These are phyloP conservation scores for Peromyscus nudipes DNA, from an alignment of 2,797 vertebrate species.

Conservation along the genomic window DNA sequence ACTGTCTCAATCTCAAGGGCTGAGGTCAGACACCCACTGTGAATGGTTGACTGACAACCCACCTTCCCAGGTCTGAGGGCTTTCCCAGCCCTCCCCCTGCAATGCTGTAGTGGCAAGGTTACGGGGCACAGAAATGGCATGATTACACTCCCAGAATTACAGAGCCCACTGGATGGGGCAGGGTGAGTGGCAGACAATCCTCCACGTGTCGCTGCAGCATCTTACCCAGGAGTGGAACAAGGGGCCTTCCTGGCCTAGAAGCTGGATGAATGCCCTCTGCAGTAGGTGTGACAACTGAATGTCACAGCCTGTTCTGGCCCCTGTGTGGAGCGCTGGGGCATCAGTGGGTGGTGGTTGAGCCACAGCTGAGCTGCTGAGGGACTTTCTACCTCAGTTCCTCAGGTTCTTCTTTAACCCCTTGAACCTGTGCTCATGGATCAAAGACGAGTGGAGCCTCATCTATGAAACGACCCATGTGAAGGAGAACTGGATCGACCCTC, in stretches of 20 bases:
- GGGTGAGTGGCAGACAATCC: background rate
- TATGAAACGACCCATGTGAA: slow-evolving; percentile 92
- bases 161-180: background rate
- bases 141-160: background rate
- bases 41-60: no score
- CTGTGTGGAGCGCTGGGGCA: background rate
- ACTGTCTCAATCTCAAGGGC: background rate
- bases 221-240: background rate
- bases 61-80: background rate
- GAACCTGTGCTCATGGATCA: slow-evolving; percentile 94
- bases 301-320: background rate
- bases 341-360: background rate
- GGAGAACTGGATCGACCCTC: slow-evolving; percentile 91
- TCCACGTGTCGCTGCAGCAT: background rate
- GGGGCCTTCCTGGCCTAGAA: background rate
- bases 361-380: no score
- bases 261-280: background rate
- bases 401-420: slow-evolving; percentile 93
- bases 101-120: background rate
- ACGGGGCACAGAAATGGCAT: background rate
- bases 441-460: slow-evolving; percentile 93
- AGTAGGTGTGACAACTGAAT: background rate
- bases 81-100: background rate
- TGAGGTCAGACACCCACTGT: background rate
- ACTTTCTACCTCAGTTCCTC: slow-evolving; percentile 91